Base-by-base conservation (phyloP, 2,113 vertebrate genomes). In the Halcyon senegalensis region DNA sequence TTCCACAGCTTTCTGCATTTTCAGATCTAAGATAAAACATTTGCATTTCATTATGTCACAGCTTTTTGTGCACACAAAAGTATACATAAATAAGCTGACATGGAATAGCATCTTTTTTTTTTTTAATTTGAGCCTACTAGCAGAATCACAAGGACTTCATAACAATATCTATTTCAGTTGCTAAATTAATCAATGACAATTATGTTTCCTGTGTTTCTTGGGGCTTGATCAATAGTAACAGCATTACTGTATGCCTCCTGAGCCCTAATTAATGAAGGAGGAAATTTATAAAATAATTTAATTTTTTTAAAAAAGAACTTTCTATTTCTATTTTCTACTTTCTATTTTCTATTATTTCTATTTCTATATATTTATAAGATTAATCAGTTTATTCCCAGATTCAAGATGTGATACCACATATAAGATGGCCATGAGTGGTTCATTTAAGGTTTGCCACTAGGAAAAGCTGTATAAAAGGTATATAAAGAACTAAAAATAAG, bases 1-100 rank as follows among this genome's bases (percentile, higher is more conserved):
- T 91, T 91, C 72, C 46, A 51, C 58, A 69, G 35, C 19, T 84
- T 90, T 79, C 87, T 46, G 53, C 33, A 23, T 43, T 72, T 94
- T 97, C 67, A 74, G 31, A 88, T 96, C 98, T 98, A 96, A 93
- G 60, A 90, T 30, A 79, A 87, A 94, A 94, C 44, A 94, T 92
- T 86, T 59, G 11, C 7, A 79, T 72, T 69, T 67, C 24, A 72
- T 92, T 77, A 90, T 15, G 43, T 48, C 21, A 27, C 46, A 80
- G 23, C 1, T 83, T 94, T 83, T 84, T 44, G 41, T 51, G 76
- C n/a, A 73, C 16, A 63, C 9, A 21, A n/a, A 87, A 75, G 10
- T 17, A 83, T 12, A 46, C 13, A 76, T 39, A 76, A 64, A 69
- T 25, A 62, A 62, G 37, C 4, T 77, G 35, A 41, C 27, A 41